A percentile compares a stretch with the other conserved stretches of the same genome.
Evolutionary conservation across 1,140 invertebrate species (phyloP).

Genomic region (Drosophila auraria): DNA sequence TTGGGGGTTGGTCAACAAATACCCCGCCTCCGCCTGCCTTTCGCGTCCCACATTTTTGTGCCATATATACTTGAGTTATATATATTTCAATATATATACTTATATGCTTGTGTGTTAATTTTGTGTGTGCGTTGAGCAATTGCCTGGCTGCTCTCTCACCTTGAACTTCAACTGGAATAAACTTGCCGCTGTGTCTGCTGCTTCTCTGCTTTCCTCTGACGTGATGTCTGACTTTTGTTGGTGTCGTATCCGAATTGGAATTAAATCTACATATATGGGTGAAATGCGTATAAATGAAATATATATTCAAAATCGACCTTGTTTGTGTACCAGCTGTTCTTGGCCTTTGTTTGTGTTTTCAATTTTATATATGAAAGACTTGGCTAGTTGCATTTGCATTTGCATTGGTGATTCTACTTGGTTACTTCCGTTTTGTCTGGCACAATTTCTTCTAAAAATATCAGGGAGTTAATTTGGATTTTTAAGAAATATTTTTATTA

Average conservation of each 20-base stretch:
- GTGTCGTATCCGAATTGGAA: slow-evolving; percentile 47
- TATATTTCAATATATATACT: not conserved
- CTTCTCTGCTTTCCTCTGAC: slow-evolving; percentile 43
- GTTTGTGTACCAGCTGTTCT: slow-evolving; percentile 13
- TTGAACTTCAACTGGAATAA: slow-evolving; percentile 82
- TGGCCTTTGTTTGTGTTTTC: slow-evolving; percentile 13
- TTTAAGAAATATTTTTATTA: not conserved
- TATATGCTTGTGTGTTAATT: slow-evolving; percentile 36
- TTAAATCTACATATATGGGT: slow-evolving; percentile 39
- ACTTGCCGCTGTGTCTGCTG: slow-evolving; percentile 63
- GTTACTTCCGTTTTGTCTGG: slow-evolving; percentile 59
- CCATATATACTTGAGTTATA: slow-evolving; percentile 18
- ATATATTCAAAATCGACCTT: slow-evolving; percentile 17
- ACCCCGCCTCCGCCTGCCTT: not conserved
- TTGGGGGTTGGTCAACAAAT: slow-evolving; percentile 29
- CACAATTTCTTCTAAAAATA: not conserved
- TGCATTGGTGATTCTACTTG: slow-evolving; percentile 49
- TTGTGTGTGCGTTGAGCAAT: slow-evolving; percentile 55
- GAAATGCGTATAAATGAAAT: slow-evolving; percentile 39
- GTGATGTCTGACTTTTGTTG: slow-evolving; percentile 39
- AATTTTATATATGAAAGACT: slow-evolving; percentile 26
- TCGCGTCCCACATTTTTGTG: no score
- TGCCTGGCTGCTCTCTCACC: slow-evolving; percentile 59
- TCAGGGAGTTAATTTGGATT: not conserved
- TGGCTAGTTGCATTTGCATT: slow-evolving; percentile 33